These are phyloP conservation scores for Lasioglossum pauxillum DNA, from an alignment of 2,888 invertebrate genomes.

Conservation along the genomic window DNA sequence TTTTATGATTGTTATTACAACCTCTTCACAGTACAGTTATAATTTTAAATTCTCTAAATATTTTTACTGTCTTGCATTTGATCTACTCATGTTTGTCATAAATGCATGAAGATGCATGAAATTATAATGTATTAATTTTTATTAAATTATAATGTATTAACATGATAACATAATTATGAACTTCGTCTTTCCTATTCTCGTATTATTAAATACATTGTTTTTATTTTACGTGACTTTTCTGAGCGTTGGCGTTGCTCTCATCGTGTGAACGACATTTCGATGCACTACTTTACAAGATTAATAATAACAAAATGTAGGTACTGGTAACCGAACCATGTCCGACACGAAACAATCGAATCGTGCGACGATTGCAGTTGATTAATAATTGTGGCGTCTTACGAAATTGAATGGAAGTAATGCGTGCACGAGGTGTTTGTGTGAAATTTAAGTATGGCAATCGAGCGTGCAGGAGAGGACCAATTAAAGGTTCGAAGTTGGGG, in stretches of 20 bases:
- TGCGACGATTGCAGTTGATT: not conserved
- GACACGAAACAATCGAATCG: slow-evolving; percentile 5
- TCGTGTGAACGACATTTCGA: not conserved
- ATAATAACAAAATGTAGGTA: not conserved
- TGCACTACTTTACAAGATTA: not conserved
- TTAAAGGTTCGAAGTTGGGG: slow-evolving; percentile 43
- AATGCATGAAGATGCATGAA: no score
- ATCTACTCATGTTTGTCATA: no score
- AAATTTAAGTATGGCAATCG: slow-evolving; percentile 24
- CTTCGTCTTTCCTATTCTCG: no score
- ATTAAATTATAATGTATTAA: no score
- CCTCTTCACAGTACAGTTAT: no score
- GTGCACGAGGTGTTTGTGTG: slow-evolving; percentile 9
- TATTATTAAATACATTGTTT: not conserved
- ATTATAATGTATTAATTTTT: no score
- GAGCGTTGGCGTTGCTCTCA: no score
- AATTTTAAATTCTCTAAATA: no score
- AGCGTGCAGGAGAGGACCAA: slow-evolving; percentile 20
- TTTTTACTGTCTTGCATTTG: no score
- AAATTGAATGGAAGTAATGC: slow-evolving; percentile 42
- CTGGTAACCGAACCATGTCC: not conserved
- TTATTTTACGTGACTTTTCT: not conserved
- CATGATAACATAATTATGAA: no score
- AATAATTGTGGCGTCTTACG: slow-evolving; percentile 18
- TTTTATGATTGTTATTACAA: no score